Base-by-base conservation (phyloP, 53 echinoderm and acorn worm species). In the Actinopyga echinites region DNA sequence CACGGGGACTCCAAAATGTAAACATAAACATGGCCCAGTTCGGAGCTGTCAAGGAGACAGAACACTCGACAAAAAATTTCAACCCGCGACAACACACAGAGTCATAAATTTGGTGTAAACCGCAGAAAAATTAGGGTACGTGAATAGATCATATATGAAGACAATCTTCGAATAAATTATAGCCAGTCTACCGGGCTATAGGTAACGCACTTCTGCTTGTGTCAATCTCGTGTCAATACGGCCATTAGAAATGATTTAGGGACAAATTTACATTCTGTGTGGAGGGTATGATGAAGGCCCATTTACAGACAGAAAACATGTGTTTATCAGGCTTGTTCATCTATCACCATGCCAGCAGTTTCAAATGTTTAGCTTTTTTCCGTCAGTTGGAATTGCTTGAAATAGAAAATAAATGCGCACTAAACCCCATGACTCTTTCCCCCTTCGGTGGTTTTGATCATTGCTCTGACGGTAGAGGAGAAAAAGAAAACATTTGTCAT, bases 21-120 rank as follows among this genome's bases (percentile, higher is more conserved):
- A 77, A 77, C 78, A 77, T 77, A 77, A 77, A 77, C 57, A 77
- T 77, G 78, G 33, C 78, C 78, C 57, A 77, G 53, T 77, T 77
- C n/a, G 23, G 4, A 54, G 57, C 78, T 77, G 78, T 77, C 80
- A 42, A 24, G 22, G 40, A 62, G 23, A 9, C 12, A 17, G 34
- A 29, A 80, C 37, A 60, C 49, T 53, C 28, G 42, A 69, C 35
- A 13, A 73, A 73, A 43, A 73, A 42, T 23, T 38, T 38, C 8
- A 73, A 73, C 26, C 74, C 17, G 31, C 21, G 31, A n/a, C 21
- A 67, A 67, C 32, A 34, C 42, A 15, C 12, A 12, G 26, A 69
- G 69, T 69, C 69, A 77, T 77, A 77, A 77, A 77, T 77, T 55
- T 77, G 49, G 24, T 26, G 42, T 23, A 31, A 67, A 67, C 56